Percentiles rank a stretch among this genome's conserved stretches.
phyloP scores from a whole-genome alignment of 1,140 invertebrate species.

The Zaprionus capensis region DNA sequence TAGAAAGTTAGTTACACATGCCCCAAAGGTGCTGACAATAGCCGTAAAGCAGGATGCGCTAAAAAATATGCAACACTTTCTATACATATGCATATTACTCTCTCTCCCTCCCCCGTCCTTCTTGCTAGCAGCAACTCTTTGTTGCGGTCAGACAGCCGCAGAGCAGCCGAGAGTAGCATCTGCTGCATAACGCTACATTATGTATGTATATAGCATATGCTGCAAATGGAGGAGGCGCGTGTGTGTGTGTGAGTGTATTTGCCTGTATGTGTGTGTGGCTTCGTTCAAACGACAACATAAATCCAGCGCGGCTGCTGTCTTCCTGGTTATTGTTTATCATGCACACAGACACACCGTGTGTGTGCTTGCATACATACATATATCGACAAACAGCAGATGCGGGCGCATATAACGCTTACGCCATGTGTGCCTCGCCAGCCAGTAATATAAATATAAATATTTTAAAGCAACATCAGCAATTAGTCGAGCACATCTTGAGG shows the following conservation, averaged over 20 bases:
- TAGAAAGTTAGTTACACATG: slow-evolving; percentile 52
- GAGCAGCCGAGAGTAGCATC: slow-evolving; percentile 19
- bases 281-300: slow-evolving; percentile 71
- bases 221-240: slow-evolving; percentile 14
- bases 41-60: slow-evolving; percentile 42
- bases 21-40: slow-evolving; percentile 54
- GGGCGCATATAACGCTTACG: slow-evolving; percentile 63
- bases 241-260: neutral
- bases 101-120: neutral
- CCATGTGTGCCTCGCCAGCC: slow-evolving; percentile 54
- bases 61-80: slow-evolving; percentile 63
- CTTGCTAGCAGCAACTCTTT: slow-evolving; percentile 25
- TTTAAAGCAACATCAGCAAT: slow-evolving; percentile 58
- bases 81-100: slow-evolving; percentile 14
- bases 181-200: slow-evolving; percentile 39
- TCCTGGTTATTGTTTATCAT: slow-evolving; percentile 77
- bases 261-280: slow-evolving; percentile 5
- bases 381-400: slow-evolving; percentile 39
- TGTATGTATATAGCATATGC: slow-evolving; percentile 38
- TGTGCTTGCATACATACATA: slow-evolving; percentile 5
- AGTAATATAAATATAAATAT: slow-evolving; percentile 64
- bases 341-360: slow-evolving; percentile 29
- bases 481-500: slow-evolving; percentile 22
- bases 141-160: slow-evolving; percentile 51
- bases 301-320: slow-evolving; percentile 66